Evolutionary conservation across 2,113 vertebrate species (phyloP), one percentile per base, ranked within the genome.

Genomic region (Echinops telfairi): DNA sequence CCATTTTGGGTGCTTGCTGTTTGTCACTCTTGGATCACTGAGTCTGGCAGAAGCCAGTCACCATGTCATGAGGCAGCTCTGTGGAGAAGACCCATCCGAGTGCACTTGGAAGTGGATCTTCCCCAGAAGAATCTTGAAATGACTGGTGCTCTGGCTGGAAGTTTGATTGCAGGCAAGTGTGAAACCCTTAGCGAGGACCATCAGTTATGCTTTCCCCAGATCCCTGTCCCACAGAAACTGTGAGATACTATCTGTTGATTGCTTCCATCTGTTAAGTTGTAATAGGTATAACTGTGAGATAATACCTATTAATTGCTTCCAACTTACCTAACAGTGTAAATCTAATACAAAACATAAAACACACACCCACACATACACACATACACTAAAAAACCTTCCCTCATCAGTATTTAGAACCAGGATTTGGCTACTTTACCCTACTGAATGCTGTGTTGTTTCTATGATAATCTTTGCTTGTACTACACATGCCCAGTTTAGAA

Each of bases 401-500:
- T 53, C 47, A 53, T 62, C 9, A 31, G 38, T 33, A 23, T 77
- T 86, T 77, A 70, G 23, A 70, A 20, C 16, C 68, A 77, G 64
- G n/a, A 25, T 78, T 38, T 77, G 12, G 16, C 71, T 88, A 27
- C 15, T 94, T 91, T 85, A 70, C 73, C n/a, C 19, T 17, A 57
- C 38, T 3, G 36, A 16, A 71, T 57, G n/a, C 36, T 71, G 29
- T 33, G 15, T 27, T 70, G n/a, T 88, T 88, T 82, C 58, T 25
- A 33, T 66, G n/a, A 66, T 47, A 58, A 86, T 79, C 36, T 81
- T 68, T 40, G 22, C 40, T 40, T 29, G 53, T 38, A 57, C 4
- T 90, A 36, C 66, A 19, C 27, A 83, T n/a, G 43, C 40, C 43
- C 58, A 71, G 64, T 84, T 83, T 95, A 58, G 57, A 66, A 83